Conservation (phyloP, 2,113 vertebrate species). For the Protobothrops flavoviridis region DNA sequence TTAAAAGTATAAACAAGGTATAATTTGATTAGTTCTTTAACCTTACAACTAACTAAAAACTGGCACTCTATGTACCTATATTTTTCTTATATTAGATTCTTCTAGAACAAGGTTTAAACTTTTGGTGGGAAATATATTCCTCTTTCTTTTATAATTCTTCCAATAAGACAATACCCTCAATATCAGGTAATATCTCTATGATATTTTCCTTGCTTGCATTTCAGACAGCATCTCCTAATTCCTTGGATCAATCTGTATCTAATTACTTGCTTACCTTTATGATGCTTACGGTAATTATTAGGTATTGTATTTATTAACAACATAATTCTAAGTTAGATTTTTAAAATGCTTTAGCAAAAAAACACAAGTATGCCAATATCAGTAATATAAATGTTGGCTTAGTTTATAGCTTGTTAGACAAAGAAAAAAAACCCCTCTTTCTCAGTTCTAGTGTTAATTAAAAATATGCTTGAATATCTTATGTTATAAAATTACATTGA, state of each 20-base stretch:
- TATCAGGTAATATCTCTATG: not conserved
- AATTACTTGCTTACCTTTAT: not conserved
- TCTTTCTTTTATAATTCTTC: not conserved
- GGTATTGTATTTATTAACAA: not conserved
- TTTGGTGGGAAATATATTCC: not conserved
- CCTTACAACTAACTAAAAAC: not conserved
- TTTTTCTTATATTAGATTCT: not conserved
- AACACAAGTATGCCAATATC: not conserved
- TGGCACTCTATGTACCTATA: not conserved
- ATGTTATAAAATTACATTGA: conserved; percentile 29
- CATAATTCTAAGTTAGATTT: not conserved
- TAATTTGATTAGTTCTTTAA: not conserved
- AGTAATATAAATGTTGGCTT: conserved; percentile 8
- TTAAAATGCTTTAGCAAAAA: not conserved
- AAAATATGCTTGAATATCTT: conserved; percentile 33
- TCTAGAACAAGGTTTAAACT: not conserved
- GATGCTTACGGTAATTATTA: not conserved
- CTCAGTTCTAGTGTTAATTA: conserved; percentile 47
- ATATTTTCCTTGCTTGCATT: not conserved
- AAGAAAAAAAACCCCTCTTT: not conserved
- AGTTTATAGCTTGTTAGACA: not conserved
- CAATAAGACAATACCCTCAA: not conserved
- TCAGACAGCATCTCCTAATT: not conserved
- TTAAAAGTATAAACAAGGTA: not conserved
- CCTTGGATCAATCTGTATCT: not conserved